Base-by-base conservation (phyloP, 2,888 invertebrate species). In the Nematopogon swammerdamellus region DNA sequence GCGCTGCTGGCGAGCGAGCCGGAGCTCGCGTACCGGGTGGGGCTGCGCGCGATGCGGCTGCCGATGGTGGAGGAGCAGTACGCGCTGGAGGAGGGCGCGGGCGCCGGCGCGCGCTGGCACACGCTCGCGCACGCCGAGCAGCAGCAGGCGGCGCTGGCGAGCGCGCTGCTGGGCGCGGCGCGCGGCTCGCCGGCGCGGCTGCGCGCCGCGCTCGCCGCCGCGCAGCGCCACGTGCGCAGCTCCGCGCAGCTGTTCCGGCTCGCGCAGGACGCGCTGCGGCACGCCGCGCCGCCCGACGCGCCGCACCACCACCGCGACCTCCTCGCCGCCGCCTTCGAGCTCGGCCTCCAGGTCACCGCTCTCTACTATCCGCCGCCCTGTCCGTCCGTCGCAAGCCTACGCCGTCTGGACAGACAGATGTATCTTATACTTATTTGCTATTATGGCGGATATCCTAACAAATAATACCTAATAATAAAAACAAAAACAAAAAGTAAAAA, bases 251-350 rank as follows among this genome's bases (percentile, higher is more conserved):
- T 93, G 63, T 92, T 92, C 77, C 87, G 91, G 55, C 75, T 92
- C 51, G 92, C 92, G 51, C 91, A 92, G 68, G 92, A 92, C 74
- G 91, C 91, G 52, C 86, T 92, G 69, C 84, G 91, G 14, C 90
- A 91, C 68, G 91, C 91, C 43, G 89, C 89, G 42, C 90, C 91
- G 55, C 76, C 76, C 42, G 85, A 88, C 63, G 89, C 89, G 60
- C 87, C 88, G 45, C 88, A 88, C 45, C 82, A 90, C 60, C 90
- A 91, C 70, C 83, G 88, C 45, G 88, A 89, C 54, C 72, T 92
- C 54, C 79, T 92, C 46, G 89, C 88, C 53, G 91, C 91, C 11
- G 89, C 91, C 44, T 91, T 91, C 66, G 91, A 92, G 68, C 76
- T 92, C 20, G 92, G 92, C 2, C 68, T 92, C 45, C 91, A 91